Base-by-base conservation (phyloP, 2,888 invertebrate species). In the Dynastes tityus region DNA sequence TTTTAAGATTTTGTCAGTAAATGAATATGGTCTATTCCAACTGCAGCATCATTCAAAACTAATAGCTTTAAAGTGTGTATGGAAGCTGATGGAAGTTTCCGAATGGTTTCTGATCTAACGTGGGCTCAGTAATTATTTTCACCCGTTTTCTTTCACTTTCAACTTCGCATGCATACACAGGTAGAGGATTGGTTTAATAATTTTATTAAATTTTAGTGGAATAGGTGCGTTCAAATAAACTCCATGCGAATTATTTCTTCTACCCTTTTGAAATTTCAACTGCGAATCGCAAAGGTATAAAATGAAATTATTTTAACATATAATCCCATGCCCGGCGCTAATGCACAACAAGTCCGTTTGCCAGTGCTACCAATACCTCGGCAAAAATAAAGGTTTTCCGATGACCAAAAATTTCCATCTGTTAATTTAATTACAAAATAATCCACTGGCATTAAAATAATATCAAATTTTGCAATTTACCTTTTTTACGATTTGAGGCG, bases 381-480 rank as follows among this genome's bases (percentile, higher is more conserved):
- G n/a, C 16, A 37, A 53, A 55, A 53, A 71, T 71, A 71, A 71
- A 71, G n/a, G 55, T 71, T 71, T 71, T 37, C n/a, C 29, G 9
- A n/a, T 22, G 4, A 45, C 13, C 61, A 13, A 58, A 74, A 74
- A 63, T 74, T 74, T 61, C 73, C 61, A 61, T 61, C 73, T 63
- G 73, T 74, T 74, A 78, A 83, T 81, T 81, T 82, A 83, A 82
- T 83, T 82, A 83, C 73, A 63, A 74, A 61, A 61, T 74, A 76
- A 65, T 76, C 67, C 82, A 82, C 82, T 80, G 78, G 81, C 77
- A 82, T 82, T 82, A 83, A 83, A 83, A 82, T 77, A 77, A 70
- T 83, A 82, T 80, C 79, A 78, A 77, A 81, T 82, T 81, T 81
- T 74, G 79, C 78, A 79, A 78, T 81, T 80, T 78, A 80, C 81